A percentile compares a stretch with the other conserved stretches of the same genome.
phyloP scores from a whole-genome alignment of 2,888 invertebrate genomes.

The Vannuccia rotundouncinata region DNA sequence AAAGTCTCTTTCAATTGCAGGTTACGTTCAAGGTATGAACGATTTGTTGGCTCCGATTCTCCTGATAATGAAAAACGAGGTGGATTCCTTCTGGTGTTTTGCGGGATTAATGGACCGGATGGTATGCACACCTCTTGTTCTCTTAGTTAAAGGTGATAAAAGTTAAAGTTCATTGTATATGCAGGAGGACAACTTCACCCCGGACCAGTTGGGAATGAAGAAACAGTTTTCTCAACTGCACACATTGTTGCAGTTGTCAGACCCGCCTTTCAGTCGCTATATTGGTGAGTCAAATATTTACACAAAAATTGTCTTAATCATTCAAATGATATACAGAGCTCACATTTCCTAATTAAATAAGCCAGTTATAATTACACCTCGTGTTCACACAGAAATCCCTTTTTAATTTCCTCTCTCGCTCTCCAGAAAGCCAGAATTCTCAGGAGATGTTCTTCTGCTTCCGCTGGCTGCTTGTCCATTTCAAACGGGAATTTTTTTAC shows the following conservation, averaged over 20 bases:
- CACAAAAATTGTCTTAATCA: too few relatives aligned
- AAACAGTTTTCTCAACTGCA: constrained; percentile 36
- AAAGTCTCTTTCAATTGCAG: constrained; percentile 45
- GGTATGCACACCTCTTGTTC: constrained; percentile 64
- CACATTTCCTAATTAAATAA: too few relatives aligned
- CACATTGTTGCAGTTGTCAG: constrained; percentile 27
- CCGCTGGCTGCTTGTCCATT: constrained; percentile 89
- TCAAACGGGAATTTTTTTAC: constrained; percentile 84
- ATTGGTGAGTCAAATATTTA: constrained; percentile 66
- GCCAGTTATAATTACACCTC: too few relatives aligned
- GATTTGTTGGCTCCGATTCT: constrained; percentile 87
- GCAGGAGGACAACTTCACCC: constrained; percentile 75
- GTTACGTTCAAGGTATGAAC: constrained; percentile 84
- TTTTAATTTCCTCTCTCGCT: neutral
- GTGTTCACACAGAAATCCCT: too few relatives aligned
- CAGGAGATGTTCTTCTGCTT: constrained; percentile 98
- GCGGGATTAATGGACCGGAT: constrained; percentile 93
- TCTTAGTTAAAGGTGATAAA: neutral
- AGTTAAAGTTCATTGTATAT: neutral
- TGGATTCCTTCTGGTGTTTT: constrained; percentile 97
- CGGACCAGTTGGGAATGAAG: constrained; percentile 57
- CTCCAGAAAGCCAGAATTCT: constrained; percentile 68
- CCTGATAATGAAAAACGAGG: constrained; percentile 79
- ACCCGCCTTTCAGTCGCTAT: constrained; percentile 40
- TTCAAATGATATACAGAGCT: too few relatives aligned